Base-by-base conservation (phyloP, 2,888 invertebrate genomes). In the Masnerella sp. region DNA sequence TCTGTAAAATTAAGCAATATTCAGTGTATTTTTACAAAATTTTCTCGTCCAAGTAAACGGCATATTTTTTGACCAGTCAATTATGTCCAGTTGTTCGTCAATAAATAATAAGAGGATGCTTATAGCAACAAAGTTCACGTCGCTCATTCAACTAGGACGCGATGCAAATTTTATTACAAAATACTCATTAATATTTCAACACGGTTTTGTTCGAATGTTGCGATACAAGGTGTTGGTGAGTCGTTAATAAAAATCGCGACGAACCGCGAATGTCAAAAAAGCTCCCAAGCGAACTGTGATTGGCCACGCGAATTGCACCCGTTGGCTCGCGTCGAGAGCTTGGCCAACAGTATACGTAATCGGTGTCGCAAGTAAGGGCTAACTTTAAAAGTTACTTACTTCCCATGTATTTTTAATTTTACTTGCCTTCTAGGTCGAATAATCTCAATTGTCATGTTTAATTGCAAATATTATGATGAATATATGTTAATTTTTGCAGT, bases 291-390 rank as follows among this genome's bases (percentile, higher is more conserved):
- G 8, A 47, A 47, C 30, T 54, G 43, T 45, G 8, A 58, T 15
- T 30, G 28, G 47, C 12, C 36, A 17, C 42, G 28, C 25, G 51
- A 54, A 40, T 34, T 28, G 58, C 61, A 49, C 65, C 54, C 59
- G 30, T 67, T 49, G 65, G 59, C 59, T 71, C 51, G 52, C 38
- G 47, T 56, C 54, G 49, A 40, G 34, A 47, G 42, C 67, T 54
- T 62, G 62, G 73, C 73, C 61, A 62, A 68, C 56, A 42, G 25
- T n/a, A 45, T 25, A 54, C 47, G 51, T 51, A 58, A 68, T 56
- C 64, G 38, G 61, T 74, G 70, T 72, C 45, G 72, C 73, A 70
- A 78, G 56, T 40, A 74, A 78, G 75, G 78, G 68, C 70, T 68
- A 76, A 75, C 61, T 74, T 77, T 74, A 61, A 28, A 7, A 8